Conservation (phyloP, 2,113 vertebrate genomes). For the Chelonoidis abingdonii region DNA sequence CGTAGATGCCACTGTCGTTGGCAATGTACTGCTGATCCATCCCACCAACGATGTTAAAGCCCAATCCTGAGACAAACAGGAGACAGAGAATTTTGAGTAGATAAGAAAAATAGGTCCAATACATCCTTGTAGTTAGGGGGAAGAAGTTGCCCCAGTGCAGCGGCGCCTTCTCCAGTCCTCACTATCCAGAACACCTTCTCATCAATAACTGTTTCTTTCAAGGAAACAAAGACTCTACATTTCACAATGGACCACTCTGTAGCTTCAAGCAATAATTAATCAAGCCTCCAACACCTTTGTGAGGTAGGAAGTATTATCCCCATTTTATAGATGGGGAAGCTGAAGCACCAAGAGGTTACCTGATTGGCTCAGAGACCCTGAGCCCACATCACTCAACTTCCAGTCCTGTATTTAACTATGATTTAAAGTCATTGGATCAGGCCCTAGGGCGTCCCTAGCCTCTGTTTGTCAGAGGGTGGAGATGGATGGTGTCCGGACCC, state of each 20-base stretch:
- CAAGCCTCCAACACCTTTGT: background rate
- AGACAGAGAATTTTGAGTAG: slow-evolving; percentile 54
- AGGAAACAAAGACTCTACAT: background rate
- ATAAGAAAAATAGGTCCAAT: slow-evolving; percentile 28
- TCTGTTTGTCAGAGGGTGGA: too few species aligned
- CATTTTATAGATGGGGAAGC: background rate
- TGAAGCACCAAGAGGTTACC: background rate
- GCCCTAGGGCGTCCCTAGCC: too few species aligned
- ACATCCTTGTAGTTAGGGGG: background rate
- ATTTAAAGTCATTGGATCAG: background rate
- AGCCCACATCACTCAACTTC: background rate
- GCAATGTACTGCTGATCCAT: slow-evolving; percentile 89
- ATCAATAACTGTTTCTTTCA: background rate
- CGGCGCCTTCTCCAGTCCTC: background rate
- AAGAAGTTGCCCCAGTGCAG: background rate
- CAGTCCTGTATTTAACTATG: background rate
- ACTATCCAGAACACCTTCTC: background rate
- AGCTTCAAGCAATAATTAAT: slow-evolving; percentile 14
- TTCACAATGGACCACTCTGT: background rate
- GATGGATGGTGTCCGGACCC: too few species aligned
- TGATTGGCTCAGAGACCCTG: background rate
- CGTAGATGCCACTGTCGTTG: slow-evolving; percentile 93
- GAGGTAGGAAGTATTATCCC: background rate
- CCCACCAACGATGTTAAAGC: slow-evolving; percentile 98
- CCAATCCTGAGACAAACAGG: slow-evolving; percentile 86